Evolutionary conservation across 2,888 invertebrate genomes (phyloP), one percentile per base, ranked within the genome.

Genomic region (Epinotia nisella): DNA sequence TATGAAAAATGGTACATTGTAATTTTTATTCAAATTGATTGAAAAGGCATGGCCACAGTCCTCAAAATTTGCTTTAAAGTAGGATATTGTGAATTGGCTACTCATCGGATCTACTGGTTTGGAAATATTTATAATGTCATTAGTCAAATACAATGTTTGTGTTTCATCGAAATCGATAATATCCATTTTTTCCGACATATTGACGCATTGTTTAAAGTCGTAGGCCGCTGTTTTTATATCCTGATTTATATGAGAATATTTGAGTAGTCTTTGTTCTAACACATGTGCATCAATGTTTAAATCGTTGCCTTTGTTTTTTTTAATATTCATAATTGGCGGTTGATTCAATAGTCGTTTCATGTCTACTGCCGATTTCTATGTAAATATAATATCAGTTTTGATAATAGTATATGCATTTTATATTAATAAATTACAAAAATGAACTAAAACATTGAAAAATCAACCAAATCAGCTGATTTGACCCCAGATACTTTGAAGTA

Each of bases 51-150:
- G 49, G n/a, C 49, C 49, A 3, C 49, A 49, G 3, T 49, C 2
- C 49, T 49, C 49, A 3, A 49, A 49, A n/a, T 49, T 49, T n/a
- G 1, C 49, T 49, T 49, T 49, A 49, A 49, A 49, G 49, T 49
- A n/a, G 9, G 49, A 49, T 15, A 49, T 49, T 1, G 2, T 49
- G 3, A 49, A 49, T 49, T 49, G 49, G 9, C n/a, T n/a, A 49
- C n/a, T 49, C 49, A 49, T 49, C 0, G 49, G 49, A 3, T 49
- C 49, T 4, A 49, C 3, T 15, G 49, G n/a, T n/a, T 49, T 49
- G 49, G 49, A 49, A n/a, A 49, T 49, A 11, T 49, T n/a, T 49
- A 49, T n/a, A 49, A 49, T 49, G n/a, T 49, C 49, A 49, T 49
- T 49, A n/a, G 49, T 49, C 49, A 49, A 49, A 49, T 49, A 49